These are phyloP conservation scores for Apogon hyalosoma DNA, from an alignment of 2,797 vertebrate genomes.

Conservation along the genomic window DNA sequence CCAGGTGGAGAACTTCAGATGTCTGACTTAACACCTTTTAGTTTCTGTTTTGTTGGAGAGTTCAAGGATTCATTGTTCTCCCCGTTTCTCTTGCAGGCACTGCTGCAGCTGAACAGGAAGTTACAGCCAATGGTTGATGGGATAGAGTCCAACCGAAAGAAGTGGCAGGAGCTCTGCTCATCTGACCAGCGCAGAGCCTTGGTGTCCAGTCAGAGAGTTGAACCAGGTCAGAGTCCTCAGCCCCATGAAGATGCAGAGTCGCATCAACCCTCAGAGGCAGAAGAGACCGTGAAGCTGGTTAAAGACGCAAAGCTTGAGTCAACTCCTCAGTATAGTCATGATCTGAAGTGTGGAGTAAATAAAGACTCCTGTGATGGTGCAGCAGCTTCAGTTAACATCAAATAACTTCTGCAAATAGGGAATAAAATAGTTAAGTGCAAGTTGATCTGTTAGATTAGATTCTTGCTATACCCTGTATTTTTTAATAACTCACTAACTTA, in stretches of 20 bases:
- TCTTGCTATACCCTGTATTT: constrained; percentile 31
- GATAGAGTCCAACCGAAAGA: constrained; percentile 82
- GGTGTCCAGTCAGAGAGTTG: constrained; percentile 51
- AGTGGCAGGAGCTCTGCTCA: constrained; percentile 84
- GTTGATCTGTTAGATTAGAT: constrained; percentile 11
- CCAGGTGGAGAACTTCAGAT: constrained; percentile 61
- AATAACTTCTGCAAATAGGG: constrained; percentile 26
- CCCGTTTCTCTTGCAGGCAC: constrained; percentile 62
- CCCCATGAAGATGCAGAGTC: constrained; percentile 24
- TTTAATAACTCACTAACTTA: constrained; percentile 26
- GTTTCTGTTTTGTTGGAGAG: too few species aligned
- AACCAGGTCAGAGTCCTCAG: constrained; percentile 41
- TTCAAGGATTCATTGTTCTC: background rate
- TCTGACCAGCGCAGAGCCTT: constrained; percentile 69
- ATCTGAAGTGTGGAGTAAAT: constrained; percentile 34
- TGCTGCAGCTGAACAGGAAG: constrained; percentile 85
- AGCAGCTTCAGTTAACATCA: constrained; percentile 30
- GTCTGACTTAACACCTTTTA: background rate
- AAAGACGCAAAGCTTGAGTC: constrained; percentile 32
- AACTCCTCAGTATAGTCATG: constrained; percentile 37
- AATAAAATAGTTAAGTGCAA: constrained; percentile 22
- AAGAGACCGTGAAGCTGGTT: constrained; percentile 12
- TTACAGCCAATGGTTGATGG: constrained; percentile 85
- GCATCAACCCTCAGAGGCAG: constrained; percentile 25
- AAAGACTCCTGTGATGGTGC: constrained; percentile 34